Evolutionary conservation across 2,113 vertebrate genomes (phyloP), one percentile per base, ranked within the genome.

Genomic region (Callospermophilus lateralis): DNA sequence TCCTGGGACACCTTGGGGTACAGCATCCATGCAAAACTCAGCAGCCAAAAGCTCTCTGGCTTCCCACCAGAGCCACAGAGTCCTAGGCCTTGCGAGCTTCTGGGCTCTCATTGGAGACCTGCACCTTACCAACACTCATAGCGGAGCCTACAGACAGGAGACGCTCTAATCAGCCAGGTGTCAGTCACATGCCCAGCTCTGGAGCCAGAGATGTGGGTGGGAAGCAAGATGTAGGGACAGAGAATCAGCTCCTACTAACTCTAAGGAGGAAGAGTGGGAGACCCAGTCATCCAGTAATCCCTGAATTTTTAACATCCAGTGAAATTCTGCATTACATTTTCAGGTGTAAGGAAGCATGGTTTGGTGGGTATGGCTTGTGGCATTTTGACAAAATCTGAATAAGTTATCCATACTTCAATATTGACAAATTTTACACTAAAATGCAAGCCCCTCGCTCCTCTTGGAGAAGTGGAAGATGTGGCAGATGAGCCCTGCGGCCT

Each of bases 71-170:
- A 20, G 32, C 32, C 39, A 20, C 19, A 4, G 20, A 11, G 17
- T 22, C 61, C 39, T 67, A 20, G 17, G 39, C 45, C 7, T 48
- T 20, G 6, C 3, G 6, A 15, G 16, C 10, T 48, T 28, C 5
- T 24, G 10, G 37, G 16, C 15, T 20, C 39, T 65, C 26, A 42
- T 1, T 26, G 11, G 4, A 84, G 80, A 24, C 37, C 10, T 65
- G 58, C 1, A 26, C 42, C 42, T 45, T 45, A 12, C 17, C 11
- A 26, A 6, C 6, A 0, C 4, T 51, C 63, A 48, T 1, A 68
- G 22, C 8, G 11, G 45, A 8, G 2, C 20, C 11, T 16, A 8
- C 45, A 45, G 45, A 2, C 20, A 3, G 4, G 12, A n/a, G 19
- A 68, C 11, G 1, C 61, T 34, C 28, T 48, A 8, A 37, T 12